phyloP scores from a whole-genome alignment of 2,113 vertebrate species.

The Oenanthe oenanthe region DNA sequence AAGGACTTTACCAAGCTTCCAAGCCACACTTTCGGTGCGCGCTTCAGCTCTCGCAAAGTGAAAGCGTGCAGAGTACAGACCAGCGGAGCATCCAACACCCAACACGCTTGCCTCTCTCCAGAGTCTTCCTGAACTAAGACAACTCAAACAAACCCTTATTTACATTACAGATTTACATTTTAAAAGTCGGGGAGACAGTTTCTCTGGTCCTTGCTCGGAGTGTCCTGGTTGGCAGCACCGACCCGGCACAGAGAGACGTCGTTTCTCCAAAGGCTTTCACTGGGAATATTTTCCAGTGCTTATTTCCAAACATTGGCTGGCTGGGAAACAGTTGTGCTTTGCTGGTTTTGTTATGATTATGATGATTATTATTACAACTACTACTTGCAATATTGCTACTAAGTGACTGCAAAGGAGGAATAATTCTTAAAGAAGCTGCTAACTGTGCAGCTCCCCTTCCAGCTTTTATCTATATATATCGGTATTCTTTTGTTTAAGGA shows the following conservation, averaged over 20 bases:
- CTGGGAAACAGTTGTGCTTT: background rate
- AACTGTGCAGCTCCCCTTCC: background rate
- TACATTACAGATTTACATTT: conserved; percentile 46
- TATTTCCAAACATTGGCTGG: background rate
- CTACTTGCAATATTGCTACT: background rate
- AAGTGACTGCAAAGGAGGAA: background rate
- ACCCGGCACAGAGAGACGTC: fast-evolving
- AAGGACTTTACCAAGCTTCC: background rate
- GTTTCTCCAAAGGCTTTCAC: background rate
- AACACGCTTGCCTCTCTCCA: background rate
- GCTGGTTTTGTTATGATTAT: background rate
- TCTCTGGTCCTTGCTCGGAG: background rate
- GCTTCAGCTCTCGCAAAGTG: background rate
- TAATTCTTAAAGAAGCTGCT: background rate
- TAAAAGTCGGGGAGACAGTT: background rate
- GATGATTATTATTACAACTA: background rate
- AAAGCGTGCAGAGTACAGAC: background rate
- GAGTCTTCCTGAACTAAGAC: background rate
- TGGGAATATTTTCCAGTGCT: background rate
- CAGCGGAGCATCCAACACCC: background rate
- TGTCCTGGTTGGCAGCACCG: fast-evolving
- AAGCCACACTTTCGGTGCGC: fast-evolving
- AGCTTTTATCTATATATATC: background rate
- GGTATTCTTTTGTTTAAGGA: background rate
- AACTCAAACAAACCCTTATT: conserved; percentile 48